Evolutionary conservation across 1,140 invertebrate genomes (phyloP), one percentile per base, ranked within the genome.

Genomic region (Drosophila obscura): DNA sequence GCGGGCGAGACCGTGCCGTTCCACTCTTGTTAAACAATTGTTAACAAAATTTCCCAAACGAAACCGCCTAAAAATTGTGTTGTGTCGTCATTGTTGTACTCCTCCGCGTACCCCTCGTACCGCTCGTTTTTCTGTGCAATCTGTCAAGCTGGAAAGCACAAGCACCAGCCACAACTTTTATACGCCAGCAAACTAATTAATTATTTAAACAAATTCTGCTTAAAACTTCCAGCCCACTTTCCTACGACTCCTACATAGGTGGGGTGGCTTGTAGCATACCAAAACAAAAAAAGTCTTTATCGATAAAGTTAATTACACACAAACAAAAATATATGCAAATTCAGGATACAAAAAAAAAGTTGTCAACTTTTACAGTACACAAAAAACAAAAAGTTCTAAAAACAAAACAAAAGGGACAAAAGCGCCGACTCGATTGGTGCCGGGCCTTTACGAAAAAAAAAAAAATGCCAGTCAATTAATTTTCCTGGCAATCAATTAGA

Each of bases 1-100:
- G 48, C 45, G 60, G 62, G 55, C 52, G 13, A 15, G 63, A 56
- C 9, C 49, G 22, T 13, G 41, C n/a, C 22, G 1, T n/a, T n/a
- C 19, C 49, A 60, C 28, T 44, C 72, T 67, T 80, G 72, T 80
- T 83, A 64, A 84, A 77, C 77, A 80, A 84, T 85, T 85, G 73
- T 80, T 73, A 64, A 69, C 73, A 79, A 81, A 81, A 77, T 85
- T 81, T 77, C 13, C 66, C 65, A 63, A 83, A 80, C 73, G 53
- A 81, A 81, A 80, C 78, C 73, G 58, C 78, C 67, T n/a, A 31
- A 81, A 73, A 59, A 60, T 58, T 59, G 13, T 59, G 64, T 69
- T 50, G 64, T 63, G 69, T 63, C 39, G 50, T 41, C 43, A 11
- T 52, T 24, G 22, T 24, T 24, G 22, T 4, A 24, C 22, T 2